Base-by-base conservation (phyloP, 1,140 invertebrate genomes). In the Brachionus koreanus region DNA sequence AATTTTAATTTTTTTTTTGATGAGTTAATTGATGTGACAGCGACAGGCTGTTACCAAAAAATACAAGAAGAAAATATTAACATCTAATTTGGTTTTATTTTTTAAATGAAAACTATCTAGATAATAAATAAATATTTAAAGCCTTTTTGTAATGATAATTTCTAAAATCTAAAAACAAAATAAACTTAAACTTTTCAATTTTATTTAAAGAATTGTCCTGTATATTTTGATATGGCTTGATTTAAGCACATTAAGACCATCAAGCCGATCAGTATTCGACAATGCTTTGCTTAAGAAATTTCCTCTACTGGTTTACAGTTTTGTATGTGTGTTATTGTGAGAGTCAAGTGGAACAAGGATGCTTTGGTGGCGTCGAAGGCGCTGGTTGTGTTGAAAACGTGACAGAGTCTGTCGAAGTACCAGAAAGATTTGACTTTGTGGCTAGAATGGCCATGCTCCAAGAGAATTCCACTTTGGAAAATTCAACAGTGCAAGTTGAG, bases 371-470 rank as follows among this genome's bases (percentile, higher is more conserved):
- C 29, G 29, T 29, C 4, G 37, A 69, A 35, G n/a, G 12, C 5
- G 33, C 5, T 35, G 37, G 19, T 7, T 16, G 37, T 7, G 65
- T 43, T 6, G 65, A 37, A 37, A 39, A 19, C 37, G 65, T 4
- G 16, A 39, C 65, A 65, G n/a, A 29, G 4, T 33, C 63, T 6
- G 33, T 39, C 4, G 12, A 69, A 46, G 25, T 74, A 4, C 69
- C 69, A 39, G 69, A 74, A 35, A 43, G 69, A 46, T 74, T 74
- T 43, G 43, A 74, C 43, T 74, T 74, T 74, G 37, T 74, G 1
- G 37, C 69, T 23, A 35, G 67, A 35, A 39, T 72, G 37, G 67
- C 29, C 29, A 9, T 19, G n/a, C 16, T 57, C 3, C n/a, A 57
- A 23, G 49, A 57, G 16, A 57, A 57, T 19, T 19, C 5, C 19